phyloP scores from a whole-genome alignment of 2,797 vertebrate species.

The Ispidina picta region DNA sequence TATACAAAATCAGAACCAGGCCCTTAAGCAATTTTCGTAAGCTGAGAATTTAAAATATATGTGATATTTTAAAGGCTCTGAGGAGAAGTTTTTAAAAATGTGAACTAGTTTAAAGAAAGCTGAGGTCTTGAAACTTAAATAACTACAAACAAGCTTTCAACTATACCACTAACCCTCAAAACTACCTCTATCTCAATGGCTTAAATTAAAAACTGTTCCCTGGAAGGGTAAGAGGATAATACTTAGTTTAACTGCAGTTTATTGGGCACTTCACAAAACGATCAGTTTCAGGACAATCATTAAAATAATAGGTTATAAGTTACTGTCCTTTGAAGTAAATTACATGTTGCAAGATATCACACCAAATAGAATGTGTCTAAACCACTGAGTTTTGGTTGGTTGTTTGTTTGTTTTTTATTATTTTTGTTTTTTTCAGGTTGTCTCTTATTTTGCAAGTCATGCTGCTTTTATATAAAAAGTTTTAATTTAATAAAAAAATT shows the following conservation, averaged over 20 bases:
- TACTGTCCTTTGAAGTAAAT: slow-evolving; percentile 59
- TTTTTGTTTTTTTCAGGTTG: neutral
- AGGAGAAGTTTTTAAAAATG: neutral
- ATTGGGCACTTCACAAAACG: slow-evolving; percentile 62
- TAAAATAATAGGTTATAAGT: slow-evolving; percentile 65
- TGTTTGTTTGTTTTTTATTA: neutral
- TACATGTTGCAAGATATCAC: slow-evolving; percentile 18
- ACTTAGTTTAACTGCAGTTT: slow-evolving; percentile 49
- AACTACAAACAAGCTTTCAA: neutral
- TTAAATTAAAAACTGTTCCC: neutral
- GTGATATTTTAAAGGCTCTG: neutral
- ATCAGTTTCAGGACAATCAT: slow-evolving; percentile 60
- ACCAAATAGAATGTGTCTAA: neutral
- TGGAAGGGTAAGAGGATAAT: neutral
- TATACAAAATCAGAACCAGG: neutral
- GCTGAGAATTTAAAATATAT: neutral
- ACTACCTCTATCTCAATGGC: neutral
- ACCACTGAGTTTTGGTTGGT: neutral
- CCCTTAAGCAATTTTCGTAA: neutral
- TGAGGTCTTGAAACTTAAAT: neutral
- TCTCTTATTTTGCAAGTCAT: neutral
- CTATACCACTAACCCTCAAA: neutral
- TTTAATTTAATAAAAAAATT: neutral
- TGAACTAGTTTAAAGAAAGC: neutral
- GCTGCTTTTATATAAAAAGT: neutral